A percentile compares a stretch with the other conserved stretches of the same genome.
These are phyloP conservation scores for Dinocampus coccinellae DNA, from an alignment of 2,888 invertebrate species.

Conservation along the genomic window DNA sequence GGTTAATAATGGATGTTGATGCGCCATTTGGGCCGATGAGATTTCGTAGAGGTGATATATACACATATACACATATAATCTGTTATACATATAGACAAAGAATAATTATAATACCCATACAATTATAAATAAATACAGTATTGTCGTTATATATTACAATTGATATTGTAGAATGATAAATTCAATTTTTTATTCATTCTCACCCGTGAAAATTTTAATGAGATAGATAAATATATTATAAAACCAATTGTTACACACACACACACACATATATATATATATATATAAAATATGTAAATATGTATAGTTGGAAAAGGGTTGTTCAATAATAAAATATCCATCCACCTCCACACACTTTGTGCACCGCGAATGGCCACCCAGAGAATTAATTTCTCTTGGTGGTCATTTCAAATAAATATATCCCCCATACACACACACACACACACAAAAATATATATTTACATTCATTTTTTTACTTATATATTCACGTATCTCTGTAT, in stretches of 20 bases:
- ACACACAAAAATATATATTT: no score
- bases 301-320: constrained; percentile 58
- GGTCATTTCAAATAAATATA: not conserved
- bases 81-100: not conserved
- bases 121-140: not conserved
- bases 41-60: constrained; percentile 59
- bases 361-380: not conserved
- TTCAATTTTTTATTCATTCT: no score
- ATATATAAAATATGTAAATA: constrained; percentile 40
- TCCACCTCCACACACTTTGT: constrained; percentile 40
- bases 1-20: constrained; percentile 69
- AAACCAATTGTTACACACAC: constrained; percentile 69
- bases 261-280: constrained; percentile 62
- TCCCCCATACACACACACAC: not conserved
- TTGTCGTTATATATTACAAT: no score
- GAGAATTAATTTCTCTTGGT: not conserved
- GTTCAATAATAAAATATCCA: constrained; percentile 68
- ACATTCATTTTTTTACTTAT: not conserved
- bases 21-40: constrained; percentile 70
- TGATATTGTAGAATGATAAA: no score
- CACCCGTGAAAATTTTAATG: no score
- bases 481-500: not conserved
- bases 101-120: not conserved
- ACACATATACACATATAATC: not conserved
- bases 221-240: no score